Evolutionary conservation across 2,797 vertebrate genomes (phyloP), one percentile per base, ranked within the genome.

Genomic region (Xiphophorus birchmanni): DNA sequence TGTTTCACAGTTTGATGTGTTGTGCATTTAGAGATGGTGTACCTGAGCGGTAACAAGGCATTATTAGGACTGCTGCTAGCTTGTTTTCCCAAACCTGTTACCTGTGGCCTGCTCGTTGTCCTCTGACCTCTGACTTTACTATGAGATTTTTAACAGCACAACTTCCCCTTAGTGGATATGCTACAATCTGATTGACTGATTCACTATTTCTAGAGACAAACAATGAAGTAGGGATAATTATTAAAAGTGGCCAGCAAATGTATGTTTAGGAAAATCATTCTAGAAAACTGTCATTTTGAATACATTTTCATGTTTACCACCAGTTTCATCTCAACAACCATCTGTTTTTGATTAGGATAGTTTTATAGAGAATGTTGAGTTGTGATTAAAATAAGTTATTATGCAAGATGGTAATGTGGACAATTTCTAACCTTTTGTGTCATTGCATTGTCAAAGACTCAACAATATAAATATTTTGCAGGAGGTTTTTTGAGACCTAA

Each of bases 401-500:
- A 1, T 75, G 17, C 32, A 2, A 40, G 45, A 74, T 74, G 47
- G 54, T 65, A 29, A 42, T 26, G 40, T 54, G 40, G 5, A 21
- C 32, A 17, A n/a, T 69, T 18, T 71, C 10, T 5, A 37, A 8
- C 7, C n/a, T 44, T 50, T 48, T 71, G 18, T 26, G 5, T 6
- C 10, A 17, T 75, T 40, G 9, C 42, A 29, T 21, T 71, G 54
- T 45, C 9, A 58, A 71, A 56, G 32, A 75, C 42, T 5, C n/a
- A 63, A 35, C 35, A 76, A 13, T 3, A 52, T 77, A 82, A 42
- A 3, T 11, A 37, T 54, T 80, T 21, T 82, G 37, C 79, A 87
- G 89, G 76, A 74, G 69, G n/a, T 83, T 69, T 37, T 73, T 48
- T 50, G 37, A 58, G n/a, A 40, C 10, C 60, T 58, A 35, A 74